Evolutionary conservation across 1,140 invertebrate species (phyloP).

Genomic region (Habropoda laboriosa): DNA sequence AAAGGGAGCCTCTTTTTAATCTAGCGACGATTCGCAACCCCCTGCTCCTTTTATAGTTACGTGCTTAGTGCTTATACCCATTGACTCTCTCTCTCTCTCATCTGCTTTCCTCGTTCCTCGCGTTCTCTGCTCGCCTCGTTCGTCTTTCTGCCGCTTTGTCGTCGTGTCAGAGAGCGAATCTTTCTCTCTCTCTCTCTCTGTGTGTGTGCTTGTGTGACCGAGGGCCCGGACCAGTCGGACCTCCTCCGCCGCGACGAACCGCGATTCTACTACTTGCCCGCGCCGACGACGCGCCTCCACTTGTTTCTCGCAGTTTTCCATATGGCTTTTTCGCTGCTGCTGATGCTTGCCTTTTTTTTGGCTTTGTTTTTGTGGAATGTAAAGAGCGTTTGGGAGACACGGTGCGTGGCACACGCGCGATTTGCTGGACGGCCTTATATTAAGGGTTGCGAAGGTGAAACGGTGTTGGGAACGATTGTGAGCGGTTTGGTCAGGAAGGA

Average conservation of each 20-base stretch:
- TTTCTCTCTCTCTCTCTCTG: not conserved
- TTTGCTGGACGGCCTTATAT: no score
- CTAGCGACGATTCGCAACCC: conserved; percentile 81
- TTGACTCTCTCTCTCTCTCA: conserved; percentile 72
- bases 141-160: conserved; percentile 37
- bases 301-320: no score
- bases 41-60: conserved; percentile 80
- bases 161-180: conserved; percentile 35
- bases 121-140: conserved; percentile 36
- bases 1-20: conserved; percentile 81
- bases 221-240: conserved; percentile 27
- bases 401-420: no score
- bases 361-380: no score
- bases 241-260: conserved; percentile 21
- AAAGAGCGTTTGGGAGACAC: no score
- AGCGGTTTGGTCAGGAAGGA: no score
- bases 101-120: conserved; percentile 31
- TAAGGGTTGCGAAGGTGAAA: no score
- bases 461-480: no score
- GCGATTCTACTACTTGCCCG: conserved; percentile 20
- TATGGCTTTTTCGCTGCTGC: no score
- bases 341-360: no score
- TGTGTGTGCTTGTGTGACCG: not conserved
- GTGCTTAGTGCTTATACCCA: conserved; percentile 80
- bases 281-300: not conserved